Evolutionary conservation across 2,797 vertebrate genomes (phyloP), one percentile per base, ranked within the genome.

Genomic region (Gallinago nigripennis): DNA sequence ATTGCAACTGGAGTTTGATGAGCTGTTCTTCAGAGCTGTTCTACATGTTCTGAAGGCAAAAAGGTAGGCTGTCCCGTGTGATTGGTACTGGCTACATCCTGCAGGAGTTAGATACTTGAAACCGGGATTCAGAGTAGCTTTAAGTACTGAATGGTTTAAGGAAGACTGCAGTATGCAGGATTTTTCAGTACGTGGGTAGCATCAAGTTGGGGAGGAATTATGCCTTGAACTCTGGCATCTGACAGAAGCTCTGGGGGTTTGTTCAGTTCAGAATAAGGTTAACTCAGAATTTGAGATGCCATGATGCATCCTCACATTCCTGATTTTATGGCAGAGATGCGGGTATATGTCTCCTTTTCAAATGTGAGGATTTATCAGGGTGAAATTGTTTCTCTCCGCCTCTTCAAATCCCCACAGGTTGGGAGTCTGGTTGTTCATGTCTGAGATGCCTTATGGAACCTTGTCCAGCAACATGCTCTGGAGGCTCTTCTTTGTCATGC

Each of bases 401-500:
- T 94, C 87, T 82, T 90, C 25, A 81, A 86, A 71, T 88, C 16
- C 65, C n/a, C 17, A 61, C 97, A 99, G 99, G 96, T 91, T 99
- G 92, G 99, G 99, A 39, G 99, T 99, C 95, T 99, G 99, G 99
- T 98, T 99, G 63, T 99, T 99, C 94, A 99, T 99, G 99, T 99
- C 99, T 0, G 99, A 99, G 97, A 99, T 99, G 99, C 99, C 99
- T 2, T 99, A 99, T 2, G 99, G 98, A 72, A 99, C 99, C 2
- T 96, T 99, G 72, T 99, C 99, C 19, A 99, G 98, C 80, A 95
- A 95, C 33, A 99, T 99, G 99, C 98, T 99, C 39, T 99, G 99
- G 99, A 99, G 98, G 88, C 99, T 99, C 41, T 99, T 99, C 96
- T 99, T 98, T 94, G 98, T 99, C 75, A 99, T 99, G 99, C 99